Evolutionary conservation across 2,797 vertebrate genomes (phyloP).

Genomic region (Poecilia wingei): DNA sequence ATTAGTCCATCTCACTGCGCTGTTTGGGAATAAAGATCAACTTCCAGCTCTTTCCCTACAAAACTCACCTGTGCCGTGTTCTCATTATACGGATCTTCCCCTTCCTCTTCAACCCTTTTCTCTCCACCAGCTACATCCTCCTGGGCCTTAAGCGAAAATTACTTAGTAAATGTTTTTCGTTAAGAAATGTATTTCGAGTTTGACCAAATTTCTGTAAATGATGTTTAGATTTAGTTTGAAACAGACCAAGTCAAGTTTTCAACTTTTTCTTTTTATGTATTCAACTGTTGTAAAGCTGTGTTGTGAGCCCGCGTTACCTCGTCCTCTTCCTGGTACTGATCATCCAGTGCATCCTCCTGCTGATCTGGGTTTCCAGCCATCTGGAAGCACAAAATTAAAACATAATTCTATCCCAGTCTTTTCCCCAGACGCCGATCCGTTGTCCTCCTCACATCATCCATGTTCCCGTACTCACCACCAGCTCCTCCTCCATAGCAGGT

Average conservation of each 20-base stretch:
- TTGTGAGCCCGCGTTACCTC: slow-evolving; percentile 80
- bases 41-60: not conserved
- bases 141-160: slow-evolving; percentile 81
- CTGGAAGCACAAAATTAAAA: slow-evolving; percentile 69
- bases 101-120: slow-evolving; percentile 80
- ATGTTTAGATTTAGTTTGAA: not conserved
- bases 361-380: slow-evolving; percentile 97
- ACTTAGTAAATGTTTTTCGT: not conserved
- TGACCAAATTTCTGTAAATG: not conserved
- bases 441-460: not conserved
- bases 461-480: slow-evolving; percentile 84
- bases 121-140: slow-evolving; percentile 90
- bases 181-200: not conserved
- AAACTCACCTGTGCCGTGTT: slow-evolving; percentile 87
- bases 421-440: not conserved
- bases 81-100: slow-evolving; percentile 89
- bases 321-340: slow-evolving; percentile 97
- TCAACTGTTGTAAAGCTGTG: not conserved
- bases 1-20: not conserved
- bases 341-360: slow-evolving; percentile 93
- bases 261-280: not conserved
- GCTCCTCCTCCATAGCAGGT: slow-evolving; percentile 85
- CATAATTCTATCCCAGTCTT: not conserved
- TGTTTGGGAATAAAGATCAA: not conserved
- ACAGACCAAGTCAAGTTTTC: not conserved